Base-by-base conservation (phyloP, 2,888 invertebrate genomes). In the Ennomos fuscantarius region DNA sequence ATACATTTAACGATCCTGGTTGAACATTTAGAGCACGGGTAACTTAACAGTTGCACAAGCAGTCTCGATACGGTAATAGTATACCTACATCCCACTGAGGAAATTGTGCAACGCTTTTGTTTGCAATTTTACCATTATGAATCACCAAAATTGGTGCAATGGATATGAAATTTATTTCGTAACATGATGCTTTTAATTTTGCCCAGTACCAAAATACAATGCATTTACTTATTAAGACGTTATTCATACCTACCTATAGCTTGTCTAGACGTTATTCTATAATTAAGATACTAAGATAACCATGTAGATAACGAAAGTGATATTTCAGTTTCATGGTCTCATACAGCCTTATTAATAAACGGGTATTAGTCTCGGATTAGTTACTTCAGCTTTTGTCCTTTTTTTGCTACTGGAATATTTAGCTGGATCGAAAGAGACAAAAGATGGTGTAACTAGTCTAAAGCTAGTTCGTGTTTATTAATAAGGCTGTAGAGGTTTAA, bases 31-130 rank as follows among this genome's bases (percentile, higher is more conserved):
- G 54, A 47, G 51, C 54, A 48, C 34, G 37, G 33, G 54, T 15
- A 47, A 53, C 11, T 15, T 39, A n/a, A 13, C 3, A 13, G 13
- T 65, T 65, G 51, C 60, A 46, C 53, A 56, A 62, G 36, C 47
- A n/a, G 8, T 39, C 55, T 55, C 55, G 46, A 59, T 53, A 60
- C 51, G 54, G 60, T 54, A 65, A 60, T 53, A 36, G 44, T 50
- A 53, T 48, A 57, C 44, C 52, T 55, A 52, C 59, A 55, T 55
- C 53, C 51, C 24, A 37, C 40, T 8, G 34, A 58, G 60, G 55
- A 58, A 49, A 55, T 65, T 58, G 58, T 40, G 55, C 45, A 65
- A 65, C 32, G 44, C 53, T 44, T 55, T 62, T 61, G 48, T 58
- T 43, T 48, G 52, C 32, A 48, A 58, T 44, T 53, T 53, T 32